phyloP scores from a whole-genome alignment of 1,140 invertebrate genomes.

The Thrips palmi region DNA sequence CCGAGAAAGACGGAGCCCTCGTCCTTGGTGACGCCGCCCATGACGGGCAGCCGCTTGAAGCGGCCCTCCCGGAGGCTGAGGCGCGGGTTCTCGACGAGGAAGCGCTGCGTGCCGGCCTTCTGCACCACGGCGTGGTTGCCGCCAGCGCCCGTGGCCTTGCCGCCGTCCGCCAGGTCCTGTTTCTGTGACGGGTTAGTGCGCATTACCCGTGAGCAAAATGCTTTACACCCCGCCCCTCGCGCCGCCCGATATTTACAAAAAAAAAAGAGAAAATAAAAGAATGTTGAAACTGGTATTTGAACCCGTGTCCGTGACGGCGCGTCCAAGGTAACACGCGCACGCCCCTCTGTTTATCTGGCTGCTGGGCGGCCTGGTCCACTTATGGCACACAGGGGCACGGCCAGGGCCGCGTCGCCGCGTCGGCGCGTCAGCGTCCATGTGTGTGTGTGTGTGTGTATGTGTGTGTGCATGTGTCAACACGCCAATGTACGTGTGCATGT shows the following conservation, averaged over 20 bases:
- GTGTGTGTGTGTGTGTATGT: too few species aligned
- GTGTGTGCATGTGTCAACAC: too few species aligned
- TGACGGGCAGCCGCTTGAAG: slow-evolving; percentile 15
- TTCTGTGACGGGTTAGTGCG: slow-evolving; percentile 4
- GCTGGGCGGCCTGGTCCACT: too few species aligned
- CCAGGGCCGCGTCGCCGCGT: too few species aligned
- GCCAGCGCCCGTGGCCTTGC: slow-evolving; percentile 14
- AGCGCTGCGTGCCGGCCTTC: slow-evolving; percentile 10
- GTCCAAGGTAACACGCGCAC: too few species aligned
- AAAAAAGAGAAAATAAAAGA: slow-evolving; percentile 5
- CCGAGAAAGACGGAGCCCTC: slow-evolving; percentile 18
- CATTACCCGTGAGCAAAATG: too few species aligned
- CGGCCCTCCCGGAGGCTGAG: slow-evolving; percentile 13
- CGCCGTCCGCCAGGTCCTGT: slow-evolving; percentile 12
- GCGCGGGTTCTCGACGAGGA: slow-evolving; percentile 15
- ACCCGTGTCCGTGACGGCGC: too few species aligned
- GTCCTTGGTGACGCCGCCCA: slow-evolving; percentile 19
- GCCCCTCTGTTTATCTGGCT: too few species aligned
- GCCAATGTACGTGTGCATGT: too few species aligned
- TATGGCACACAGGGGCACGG: too few species aligned
- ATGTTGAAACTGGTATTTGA: too few species aligned
- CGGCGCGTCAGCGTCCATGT: too few species aligned
- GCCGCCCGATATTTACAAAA: slow-evolving; percentile 1
- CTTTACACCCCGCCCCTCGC: not conserved
- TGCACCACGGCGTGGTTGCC: slow-evolving; percentile 18